Conservation (phyloP, 2,113 vertebrate species). For the Ammodytes dubius region DNA sequence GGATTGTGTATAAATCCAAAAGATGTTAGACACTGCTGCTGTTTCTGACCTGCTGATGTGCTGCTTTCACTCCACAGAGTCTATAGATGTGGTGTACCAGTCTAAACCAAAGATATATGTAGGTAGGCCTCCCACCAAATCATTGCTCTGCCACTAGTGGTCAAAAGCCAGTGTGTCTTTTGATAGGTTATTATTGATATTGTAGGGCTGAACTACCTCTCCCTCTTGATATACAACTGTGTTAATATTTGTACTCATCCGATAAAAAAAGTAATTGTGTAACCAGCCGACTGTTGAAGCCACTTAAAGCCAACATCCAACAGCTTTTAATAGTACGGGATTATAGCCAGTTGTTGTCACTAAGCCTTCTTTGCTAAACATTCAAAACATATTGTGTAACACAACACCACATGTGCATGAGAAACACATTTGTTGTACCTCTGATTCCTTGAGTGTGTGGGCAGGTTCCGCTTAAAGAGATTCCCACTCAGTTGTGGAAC, state of each 20-base stretch:
- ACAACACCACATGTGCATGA: background rate
- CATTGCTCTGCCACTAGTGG: background rate
- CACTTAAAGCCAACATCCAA: conserved; percentile 1
- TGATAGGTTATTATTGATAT: conserved; percentile 28
- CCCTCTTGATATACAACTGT: background rate
- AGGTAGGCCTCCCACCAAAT: background rate
- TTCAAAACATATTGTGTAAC: conserved; percentile 54
- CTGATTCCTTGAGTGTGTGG: conserved; percentile 6
- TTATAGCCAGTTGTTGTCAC: conserved; percentile 28
- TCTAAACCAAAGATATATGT: background rate
- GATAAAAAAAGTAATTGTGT: background rate
- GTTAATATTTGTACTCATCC: background rate
- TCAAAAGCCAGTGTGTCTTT: background rate
- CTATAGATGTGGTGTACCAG: background rate
- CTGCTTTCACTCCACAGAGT: background rate
- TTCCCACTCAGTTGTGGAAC: background rate
- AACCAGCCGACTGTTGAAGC: conserved; percentile 10
- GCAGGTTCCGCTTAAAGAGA: conserved; percentile 20
- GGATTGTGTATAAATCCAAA: background rate
- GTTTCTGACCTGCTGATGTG: background rate
- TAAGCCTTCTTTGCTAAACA: conserved; percentile 35
- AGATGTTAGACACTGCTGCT: background rate
- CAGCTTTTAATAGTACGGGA: conserved; percentile 8
- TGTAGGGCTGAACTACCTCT: background rate
- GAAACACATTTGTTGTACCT: background rate